Evolutionary conservation across 1,140 invertebrate species (phyloP), one percentile per base, ranked within the genome.

Genomic region (Drosophila triauraria): DNA sequence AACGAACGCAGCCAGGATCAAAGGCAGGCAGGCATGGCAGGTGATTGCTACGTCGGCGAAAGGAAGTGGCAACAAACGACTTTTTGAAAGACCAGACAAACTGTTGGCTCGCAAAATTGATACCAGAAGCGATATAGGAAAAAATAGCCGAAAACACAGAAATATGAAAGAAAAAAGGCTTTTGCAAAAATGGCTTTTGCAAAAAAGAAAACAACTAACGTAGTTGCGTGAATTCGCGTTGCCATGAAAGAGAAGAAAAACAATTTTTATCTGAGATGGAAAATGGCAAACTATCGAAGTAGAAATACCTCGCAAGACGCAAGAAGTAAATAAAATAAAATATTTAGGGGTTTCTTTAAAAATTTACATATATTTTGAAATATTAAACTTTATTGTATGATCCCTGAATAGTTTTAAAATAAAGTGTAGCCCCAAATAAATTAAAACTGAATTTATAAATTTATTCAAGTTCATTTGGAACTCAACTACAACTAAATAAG

Each of bases 61-160:
- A 75, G 42, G 32, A 51, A 75, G 17, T 40, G 27, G 15, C 17
- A 44, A 48, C 56, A 44, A 56, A 46, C 71, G 71, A 80, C 70
- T 80, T 80, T 70, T 80, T 80, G 78, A 80, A 67, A 67, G 46
- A 40, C 43, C 50, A 25, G 42, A 68, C 60, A 80, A 69, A 50
- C 61, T 61, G 67, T 62, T 68, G 46, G 70, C 58, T 44, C 30
- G 13, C 56, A 57, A 60, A 74, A 59, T 48, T 68, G 65, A 65
- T 61, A 61, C 56, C 58, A 43, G 68, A 17, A 74, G 70, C 43
- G 12, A 51, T 60, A 72, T 72, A 42, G 64, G 27, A 51, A 59
- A 51, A 72, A 72, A 23, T 35, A 20, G 25, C 43, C 7, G 50
- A 59, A 71, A 50, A 59, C 32, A 30, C 53, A 43, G 13, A 72